phyloP scores from a whole-genome alignment of 2,797 vertebrate species.

The Iguana delicatissima region DNA sequence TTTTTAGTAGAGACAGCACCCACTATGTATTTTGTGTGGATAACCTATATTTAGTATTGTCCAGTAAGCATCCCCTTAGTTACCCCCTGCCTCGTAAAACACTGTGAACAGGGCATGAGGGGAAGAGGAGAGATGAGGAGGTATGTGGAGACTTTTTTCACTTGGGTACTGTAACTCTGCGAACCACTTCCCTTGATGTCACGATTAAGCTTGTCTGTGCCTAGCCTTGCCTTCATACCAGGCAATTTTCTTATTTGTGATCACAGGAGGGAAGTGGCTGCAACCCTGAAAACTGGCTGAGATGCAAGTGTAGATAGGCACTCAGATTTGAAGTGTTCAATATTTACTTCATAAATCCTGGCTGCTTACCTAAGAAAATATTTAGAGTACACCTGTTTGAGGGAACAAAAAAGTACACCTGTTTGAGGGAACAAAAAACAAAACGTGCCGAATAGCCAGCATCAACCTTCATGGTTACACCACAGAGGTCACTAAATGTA shows the following conservation, averaged over 20 bases:
- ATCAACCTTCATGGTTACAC: too few relatives aligned
- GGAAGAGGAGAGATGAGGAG: constrained; percentile 15
- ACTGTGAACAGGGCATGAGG: constrained; percentile 47
- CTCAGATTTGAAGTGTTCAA: neutral
- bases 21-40: neutral
- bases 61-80: constrained; percentile 50
- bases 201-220: neutral
- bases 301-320: neutral
- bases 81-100: constrained; percentile 52
- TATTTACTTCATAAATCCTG: neutral
- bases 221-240: constrained; percentile 18
- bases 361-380: neutral
- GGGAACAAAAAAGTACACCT: neutral
- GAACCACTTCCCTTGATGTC: constrained; percentile 67
- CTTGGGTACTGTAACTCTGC: constrained; percentile 79
- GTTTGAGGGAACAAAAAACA: neutral
- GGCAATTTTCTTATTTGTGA: constrained; percentile 55
- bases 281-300: constrained; percentile 39
- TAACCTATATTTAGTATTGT: constrained; percentile 50
- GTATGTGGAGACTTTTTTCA: constrained; percentile 64
- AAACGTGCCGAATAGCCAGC: neutral
- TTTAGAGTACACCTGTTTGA: neutral
- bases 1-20: neutral
- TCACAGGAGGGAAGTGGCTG: neutral
- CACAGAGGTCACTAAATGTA: neutral